These are phyloP conservation scores for Bugula neritina DNA, from an alignment of 2,888 invertebrate genomes.

Conservation along the genomic window DNA sequence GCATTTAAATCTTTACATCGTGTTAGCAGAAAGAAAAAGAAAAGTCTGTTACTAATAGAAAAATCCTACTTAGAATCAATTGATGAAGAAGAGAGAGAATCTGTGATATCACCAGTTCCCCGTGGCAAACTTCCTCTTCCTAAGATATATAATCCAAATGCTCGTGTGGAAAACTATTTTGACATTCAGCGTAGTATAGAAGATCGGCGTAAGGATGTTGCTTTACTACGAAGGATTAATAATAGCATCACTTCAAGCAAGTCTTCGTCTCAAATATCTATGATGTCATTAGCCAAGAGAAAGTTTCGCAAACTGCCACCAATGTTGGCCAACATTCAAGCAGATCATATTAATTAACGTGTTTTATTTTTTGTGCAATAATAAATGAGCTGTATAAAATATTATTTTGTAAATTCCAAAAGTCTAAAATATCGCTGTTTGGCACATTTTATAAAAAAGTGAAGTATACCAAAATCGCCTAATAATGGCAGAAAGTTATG, in stretches of 20 bases:
- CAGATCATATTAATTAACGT: not conserved
- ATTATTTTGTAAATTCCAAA: too few species aligned
- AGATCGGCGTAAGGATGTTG: constrained; percentile 9
- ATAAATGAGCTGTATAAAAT: too few species aligned
- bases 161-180: not conserved
- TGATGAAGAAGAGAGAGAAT: constrained; percentile 7
- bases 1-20: not conserved
- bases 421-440: too few species aligned
- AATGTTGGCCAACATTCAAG: not conserved
- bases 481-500: too few species aligned
- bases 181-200: constrained; percentile 18
- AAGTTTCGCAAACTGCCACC: constrained; percentile 2
- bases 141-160: not conserved
- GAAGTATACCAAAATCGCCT: too few species aligned
- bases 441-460: too few species aligned
- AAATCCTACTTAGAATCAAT: not conserved
- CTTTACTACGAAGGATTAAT: constrained; percentile 4
- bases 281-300: constrained; percentile 18
- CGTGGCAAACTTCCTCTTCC: not conserved
- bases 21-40: not conserved
- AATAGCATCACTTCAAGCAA: not conserved
- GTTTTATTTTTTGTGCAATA: too few species aligned
- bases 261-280: not conserved
- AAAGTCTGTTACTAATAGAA: not conserved
- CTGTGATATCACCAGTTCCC: not conserved